Evolutionary conservation across 2,113 vertebrate species (phyloP).

Genomic region (Scatophagus argus): DNA sequence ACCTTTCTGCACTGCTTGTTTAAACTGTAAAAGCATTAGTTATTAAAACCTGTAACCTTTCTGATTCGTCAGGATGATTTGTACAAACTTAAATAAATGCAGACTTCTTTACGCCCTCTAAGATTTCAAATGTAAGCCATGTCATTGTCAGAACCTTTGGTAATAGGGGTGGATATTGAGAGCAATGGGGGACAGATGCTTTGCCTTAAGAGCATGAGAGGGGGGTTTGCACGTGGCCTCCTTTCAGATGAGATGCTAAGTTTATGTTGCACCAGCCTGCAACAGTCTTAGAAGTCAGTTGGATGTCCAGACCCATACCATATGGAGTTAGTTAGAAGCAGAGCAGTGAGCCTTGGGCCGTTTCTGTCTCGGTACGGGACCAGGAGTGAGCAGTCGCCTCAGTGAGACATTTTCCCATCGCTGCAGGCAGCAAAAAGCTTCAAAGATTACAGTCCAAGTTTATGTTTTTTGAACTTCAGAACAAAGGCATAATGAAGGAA

Average conservation of each 20-base stretch:
- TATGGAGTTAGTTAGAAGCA: slow-evolving; percentile 78
- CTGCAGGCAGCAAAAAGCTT: slow-evolving; percentile 68
- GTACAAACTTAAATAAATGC: slow-evolving; percentile 7
- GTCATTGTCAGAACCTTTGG: slow-evolving; percentile 35
- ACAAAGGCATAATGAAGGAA: slow-evolving; percentile 70
- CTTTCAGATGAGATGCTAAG: slow-evolving; percentile 68
- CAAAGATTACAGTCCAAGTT: slow-evolving; percentile 77
- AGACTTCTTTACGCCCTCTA: slow-evolving; percentile 6
- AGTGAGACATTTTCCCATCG: slow-evolving; percentile 58
- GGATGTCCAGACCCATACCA: slow-evolving; percentile 76
- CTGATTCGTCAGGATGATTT: slow-evolving; percentile 19
- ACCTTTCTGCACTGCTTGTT: slow-evolving; percentile 34
- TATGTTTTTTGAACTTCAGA: slow-evolving; percentile 67
- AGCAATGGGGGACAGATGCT: slow-evolving; percentile 68
- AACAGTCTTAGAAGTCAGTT: slow-evolving; percentile 77
- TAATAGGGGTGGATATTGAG: slow-evolving; percentile 47
- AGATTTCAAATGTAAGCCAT: slow-evolving; percentile 38
- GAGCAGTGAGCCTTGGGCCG: slow-evolving; percentile 59
- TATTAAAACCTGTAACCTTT: slow-evolving; percentile 37
- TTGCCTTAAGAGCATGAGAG: slow-evolving; percentile 54
- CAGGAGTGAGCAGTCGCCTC: slow-evolving; percentile 55
- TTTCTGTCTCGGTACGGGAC: slow-evolving; percentile 59
- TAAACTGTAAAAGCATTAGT: slow-evolving; percentile 32
- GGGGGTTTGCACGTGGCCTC: slow-evolving; percentile 41
- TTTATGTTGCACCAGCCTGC: slow-evolving; percentile 71